Base-by-base conservation (phyloP, 2,888 invertebrate species). In the Troides aeacus region DNA sequence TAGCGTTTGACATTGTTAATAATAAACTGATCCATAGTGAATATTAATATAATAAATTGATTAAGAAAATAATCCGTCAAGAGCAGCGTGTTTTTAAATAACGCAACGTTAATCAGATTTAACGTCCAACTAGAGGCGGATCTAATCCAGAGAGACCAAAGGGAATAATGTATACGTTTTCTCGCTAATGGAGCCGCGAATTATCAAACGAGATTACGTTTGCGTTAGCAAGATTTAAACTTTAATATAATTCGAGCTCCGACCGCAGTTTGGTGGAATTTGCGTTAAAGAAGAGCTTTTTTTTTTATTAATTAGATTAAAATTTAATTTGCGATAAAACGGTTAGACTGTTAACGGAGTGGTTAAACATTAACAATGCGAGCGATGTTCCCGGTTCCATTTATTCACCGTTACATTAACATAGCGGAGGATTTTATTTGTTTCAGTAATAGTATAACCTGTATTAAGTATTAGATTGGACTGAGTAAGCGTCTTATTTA, bases 131-230 rank as follows among this genome's bases (percentile, higher is more conserved):
- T 79, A 73, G 78, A 81, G 79, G 79, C 78, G 73, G 75, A 74
- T 76, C 76, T 84, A 88, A 88, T 87, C 84, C 85, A 80, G 81
- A 78, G 74, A 75, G 77, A 84, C 79, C 77, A 89, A 90, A 90
- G 86, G 82, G 90, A 90, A 92, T 90, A 87, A 85, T 79, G 88
- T 88, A 89, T 89, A 75, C 72, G 84, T 87, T 89, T 87, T 85
- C 83, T 82, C 85, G 83, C 83, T 89, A 87, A 87, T 90, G 86
- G 85, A 85, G 85, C 84, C 81, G 79, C 78, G 82, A 85, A 83
- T 89, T 87, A 88, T 86, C 84, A 88, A 88, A 87, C 83, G 86
- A 84, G 87, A 90, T 89, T 89, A 87, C 83, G 80, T 80, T 78
- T 77, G 77, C 81, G 84, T 81, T 84, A 85, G 81, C 81, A 75